phyloP scores from a whole-genome alignment of 2,888 invertebrate genomes.

The Pomacea canaliculata region DNA sequence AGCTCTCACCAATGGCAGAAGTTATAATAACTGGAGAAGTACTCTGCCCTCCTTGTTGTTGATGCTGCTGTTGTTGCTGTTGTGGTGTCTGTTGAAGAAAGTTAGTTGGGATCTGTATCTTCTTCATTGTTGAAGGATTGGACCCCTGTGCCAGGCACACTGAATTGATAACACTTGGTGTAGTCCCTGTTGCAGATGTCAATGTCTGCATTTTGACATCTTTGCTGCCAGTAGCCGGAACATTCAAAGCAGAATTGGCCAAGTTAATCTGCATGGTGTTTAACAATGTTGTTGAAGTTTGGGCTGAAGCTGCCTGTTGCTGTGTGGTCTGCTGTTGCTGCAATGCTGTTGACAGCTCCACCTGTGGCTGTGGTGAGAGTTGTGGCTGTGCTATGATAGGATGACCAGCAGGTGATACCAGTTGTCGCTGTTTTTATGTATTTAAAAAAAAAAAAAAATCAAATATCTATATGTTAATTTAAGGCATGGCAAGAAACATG shows the following conservation, averaged over 20 bases:
- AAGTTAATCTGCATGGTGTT: slow-evolving; percentile 42
- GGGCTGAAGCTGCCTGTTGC: slow-evolving; percentile 19
- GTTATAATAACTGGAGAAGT: slow-evolving; percentile 3
- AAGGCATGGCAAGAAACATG: background rate
- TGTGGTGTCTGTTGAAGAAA: slow-evolving; percentile 39
- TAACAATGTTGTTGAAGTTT: slow-evolving; percentile 26
- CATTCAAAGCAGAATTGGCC: slow-evolving; percentile 19
- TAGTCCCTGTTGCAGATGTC: slow-evolving; percentile 14
- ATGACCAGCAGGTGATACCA: slow-evolving; percentile 18
- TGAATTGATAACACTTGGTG: slow-evolving; percentile 7
- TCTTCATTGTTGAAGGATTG: slow-evolving; percentile 20
- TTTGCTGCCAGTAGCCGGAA: background rate
- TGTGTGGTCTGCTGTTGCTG: slow-evolving; percentile 45
- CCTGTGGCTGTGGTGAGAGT: slow-evolving; percentile 77
- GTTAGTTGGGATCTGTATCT: slow-evolving; percentile 50
- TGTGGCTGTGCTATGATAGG: slow-evolving; percentile 22
- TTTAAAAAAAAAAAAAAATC: slow-evolving; percentile 6
- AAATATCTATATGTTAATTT: background rate
- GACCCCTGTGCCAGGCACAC: slow-evolving; percentile 6
- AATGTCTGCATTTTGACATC: slow-evolving; percentile 19
- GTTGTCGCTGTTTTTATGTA: background rate
- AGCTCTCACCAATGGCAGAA: background rate
- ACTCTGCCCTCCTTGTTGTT: slow-evolving; percentile 3
- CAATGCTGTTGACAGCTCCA: slow-evolving; percentile 45
- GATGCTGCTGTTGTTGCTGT: slow-evolving; percentile 33